These are phyloP conservation scores for Lacanobia wlatinum DNA, from an alignment of 2,888 invertebrate species.

Conservation along the genomic window DNA sequence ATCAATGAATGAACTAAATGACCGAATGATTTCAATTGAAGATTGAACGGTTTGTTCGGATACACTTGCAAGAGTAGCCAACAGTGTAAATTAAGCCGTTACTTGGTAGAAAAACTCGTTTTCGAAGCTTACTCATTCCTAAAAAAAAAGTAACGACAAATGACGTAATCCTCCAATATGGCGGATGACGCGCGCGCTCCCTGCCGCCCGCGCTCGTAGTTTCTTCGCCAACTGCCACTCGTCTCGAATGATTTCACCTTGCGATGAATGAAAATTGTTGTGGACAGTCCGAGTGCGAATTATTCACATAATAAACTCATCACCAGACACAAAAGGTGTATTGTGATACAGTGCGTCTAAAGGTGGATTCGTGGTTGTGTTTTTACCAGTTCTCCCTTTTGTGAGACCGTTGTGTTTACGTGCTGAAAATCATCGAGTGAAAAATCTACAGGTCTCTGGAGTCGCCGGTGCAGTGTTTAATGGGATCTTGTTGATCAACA, in stretches of 20 bases:
- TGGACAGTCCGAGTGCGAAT: slow-evolving; percentile 78
- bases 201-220: slow-evolving; percentile 81
- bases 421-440: slow-evolving; percentile 78
- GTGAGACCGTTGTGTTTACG: slow-evolving; percentile 89
- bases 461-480: slow-evolving; percentile 83
- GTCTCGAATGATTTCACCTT: slow-evolving; percentile 85
- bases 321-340: slow-evolving; percentile 77
- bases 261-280: slow-evolving; percentile 87
- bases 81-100: slow-evolving; percentile 45
- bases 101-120: slow-evolving; percentile 59
- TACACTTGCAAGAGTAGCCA: slow-evolving; percentile 46
- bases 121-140: slow-evolving; percentile 56
- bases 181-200: slow-evolving; percentile 89
- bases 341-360: slow-evolving; percentile 82
- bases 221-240: slow-evolving; percentile 82
- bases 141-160: slow-evolving; percentile 67
- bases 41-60: slow-evolving; percentile 50
- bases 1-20: slow-evolving; percentile 18
- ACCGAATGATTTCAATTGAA: slow-evolving; percentile 32
- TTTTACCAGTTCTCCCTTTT: slow-evolving; percentile 87
- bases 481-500: slow-evolving; percentile 89
- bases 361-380: slow-evolving; percentile 86
- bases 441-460: slow-evolving; percentile 79
- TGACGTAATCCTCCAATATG: slow-evolving; percentile 90
- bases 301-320: slow-evolving; percentile 78